These are phyloP conservation scores for Microdon myrmicae DNA, from an alignment of 2,888 invertebrate species.

Conservation along the genomic window DNA sequence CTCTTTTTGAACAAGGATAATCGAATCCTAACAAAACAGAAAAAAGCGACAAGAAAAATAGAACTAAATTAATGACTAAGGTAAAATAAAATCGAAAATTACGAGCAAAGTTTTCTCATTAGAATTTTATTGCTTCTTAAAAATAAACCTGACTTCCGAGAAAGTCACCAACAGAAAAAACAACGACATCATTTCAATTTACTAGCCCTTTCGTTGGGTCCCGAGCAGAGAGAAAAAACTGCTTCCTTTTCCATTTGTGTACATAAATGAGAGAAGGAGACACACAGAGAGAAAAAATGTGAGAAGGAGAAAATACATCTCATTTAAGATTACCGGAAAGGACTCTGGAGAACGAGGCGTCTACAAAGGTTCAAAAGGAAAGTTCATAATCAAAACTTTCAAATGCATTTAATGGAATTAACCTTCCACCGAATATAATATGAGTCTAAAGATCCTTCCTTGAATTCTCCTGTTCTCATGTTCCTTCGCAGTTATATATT, in stretches of 20 bases:
- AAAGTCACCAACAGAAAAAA: background rate
- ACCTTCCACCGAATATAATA: conserved; percentile 7
- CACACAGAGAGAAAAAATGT: no score
- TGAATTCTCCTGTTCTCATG: background rate
- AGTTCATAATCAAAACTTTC: conserved; percentile 18
- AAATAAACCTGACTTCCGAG: conserved; percentile 12
- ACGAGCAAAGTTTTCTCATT: conserved; percentile 28
- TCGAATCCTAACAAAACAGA: conserved; percentile 12
- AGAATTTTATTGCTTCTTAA: conserved; percentile 29
- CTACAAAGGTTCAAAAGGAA: conserved; percentile 1
- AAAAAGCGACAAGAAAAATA: conserved; percentile 1
- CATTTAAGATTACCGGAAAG: conserved; percentile 12
- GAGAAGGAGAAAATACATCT: conserved; percentile 5
- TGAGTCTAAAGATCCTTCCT: conserved; percentile 1
- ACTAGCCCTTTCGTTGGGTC: conserved; percentile 1
- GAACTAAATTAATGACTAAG: conserved; percentile 11
- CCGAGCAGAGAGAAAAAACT: no score
- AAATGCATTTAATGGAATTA: conserved; percentile 21
- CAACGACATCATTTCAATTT: conserved; percentile 4
- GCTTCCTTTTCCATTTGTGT: no score
- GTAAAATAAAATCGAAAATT: conserved; percentile 24
- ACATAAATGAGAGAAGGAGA: no score
- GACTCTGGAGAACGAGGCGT: background rate
- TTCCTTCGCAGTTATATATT: no score
- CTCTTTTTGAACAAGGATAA: no score